Evolutionary conservation across 2,888 invertebrate genomes (phyloP), one percentile per base, ranked within the genome.

Genomic region (Pelosia muscerda): DNA sequence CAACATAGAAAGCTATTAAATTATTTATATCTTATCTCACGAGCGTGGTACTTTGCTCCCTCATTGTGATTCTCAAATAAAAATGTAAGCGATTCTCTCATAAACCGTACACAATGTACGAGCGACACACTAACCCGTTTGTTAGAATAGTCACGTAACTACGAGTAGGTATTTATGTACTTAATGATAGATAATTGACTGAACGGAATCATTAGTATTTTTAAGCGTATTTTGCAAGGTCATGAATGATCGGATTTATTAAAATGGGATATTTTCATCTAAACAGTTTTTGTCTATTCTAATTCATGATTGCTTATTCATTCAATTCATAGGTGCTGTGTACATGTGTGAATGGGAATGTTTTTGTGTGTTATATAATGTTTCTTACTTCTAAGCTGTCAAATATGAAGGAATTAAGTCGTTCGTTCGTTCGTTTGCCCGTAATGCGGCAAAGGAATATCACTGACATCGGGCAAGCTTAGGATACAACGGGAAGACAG

Each of bases 71-170:
- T 65, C 23, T 65, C 49, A 8, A 58, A 65, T 49, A 58, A 57
- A n/a, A 65, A 42, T 31, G 9, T 57, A 34, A 56, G 49, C n/a
- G 15, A 66, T 60, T 57, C 56, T 66, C 65, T 66, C 65, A 59
- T 60, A 25, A n/a, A 13, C 60, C 1, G 38, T n/a, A n/a, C 26
- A 66, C 60, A 60, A 60, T 66, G 10, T 55, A 22, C n/a, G 22
- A 38, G 23, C 38, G 60, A 60, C 65, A 66, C 60, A 60, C 34
- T 66, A 38, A 66, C 65, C 65, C 38, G 26, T 66, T 55, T 66
- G 19, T 8, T 25, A 54, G 23, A 31, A 65, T 55, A 60, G 34
- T 53, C 59, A 66, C 65, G 65, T 64, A 57, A 64, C 57, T 64
- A 10, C 13, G 34, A 34, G 9, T 13, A 34, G 22, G 13, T 34